Evolutionary conservation across 2,888 invertebrate genomes (phyloP).

Genomic region (Chironomus riparius): DNA sequence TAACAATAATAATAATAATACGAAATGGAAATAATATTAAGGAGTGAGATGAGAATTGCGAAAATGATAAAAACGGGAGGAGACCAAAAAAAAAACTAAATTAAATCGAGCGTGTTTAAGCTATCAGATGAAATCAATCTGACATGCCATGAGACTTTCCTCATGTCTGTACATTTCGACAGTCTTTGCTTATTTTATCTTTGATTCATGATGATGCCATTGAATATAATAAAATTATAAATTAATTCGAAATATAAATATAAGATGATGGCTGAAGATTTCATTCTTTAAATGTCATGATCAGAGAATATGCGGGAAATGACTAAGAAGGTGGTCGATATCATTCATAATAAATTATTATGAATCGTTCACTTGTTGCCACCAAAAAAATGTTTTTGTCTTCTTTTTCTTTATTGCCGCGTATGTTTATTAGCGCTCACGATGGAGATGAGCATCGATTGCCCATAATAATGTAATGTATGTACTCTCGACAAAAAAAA

Average conservation of each 20-base stretch:
- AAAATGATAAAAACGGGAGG: not conserved
- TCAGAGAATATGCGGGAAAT: no score
- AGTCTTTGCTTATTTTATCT: not conserved
- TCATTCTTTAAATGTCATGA: not conserved
- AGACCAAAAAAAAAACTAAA: not conserved
- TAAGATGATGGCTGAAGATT: no score
- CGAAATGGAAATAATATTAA: not conserved
- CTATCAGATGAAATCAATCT: conserved; percentile 21
- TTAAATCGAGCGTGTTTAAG: conserved; percentile 2
- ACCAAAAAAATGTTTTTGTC: not conserved
- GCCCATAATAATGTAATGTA: not conserved
- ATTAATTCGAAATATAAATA: not conserved
- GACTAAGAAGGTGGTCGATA: not conserved
- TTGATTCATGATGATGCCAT: not conserved
- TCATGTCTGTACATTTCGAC: not conserved
- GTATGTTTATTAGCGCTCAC: not conserved
- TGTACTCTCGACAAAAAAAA: not conserved
- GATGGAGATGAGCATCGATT: not conserved
- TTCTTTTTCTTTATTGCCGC: not conserved
- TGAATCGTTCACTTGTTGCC: not conserved
- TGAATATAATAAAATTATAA: not conserved
- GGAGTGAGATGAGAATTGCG: not conserved
- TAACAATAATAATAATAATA: no score
- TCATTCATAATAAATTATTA: not conserved
- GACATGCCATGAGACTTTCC: not conserved